phyloP scores from a whole-genome alignment of 2,797 vertebrate genomes.

The Urocyon cinereoargenteus region DNA sequence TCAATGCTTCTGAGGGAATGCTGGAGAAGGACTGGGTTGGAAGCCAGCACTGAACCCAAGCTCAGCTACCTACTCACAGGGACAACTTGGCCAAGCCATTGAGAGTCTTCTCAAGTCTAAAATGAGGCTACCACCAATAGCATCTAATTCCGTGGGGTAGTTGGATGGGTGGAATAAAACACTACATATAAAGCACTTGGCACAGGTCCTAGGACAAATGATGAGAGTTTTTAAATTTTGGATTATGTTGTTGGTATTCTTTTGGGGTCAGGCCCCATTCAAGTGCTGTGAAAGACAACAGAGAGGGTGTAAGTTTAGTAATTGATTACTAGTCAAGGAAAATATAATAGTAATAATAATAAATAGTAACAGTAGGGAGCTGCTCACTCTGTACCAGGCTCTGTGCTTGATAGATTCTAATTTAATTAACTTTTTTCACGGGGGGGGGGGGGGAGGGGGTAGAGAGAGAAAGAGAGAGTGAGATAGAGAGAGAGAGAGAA shows the following conservation, averaged over 20 bases:
- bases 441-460: too few relatives aligned
- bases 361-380: neutral
- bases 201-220: neutral
- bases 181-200: neutral
- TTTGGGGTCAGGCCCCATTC: neutral
- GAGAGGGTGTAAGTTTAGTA: neutral
- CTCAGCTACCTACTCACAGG: neutral
- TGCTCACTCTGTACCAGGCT: neutral
- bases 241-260: neutral
- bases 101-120: neutral
- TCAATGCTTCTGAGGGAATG: neutral
- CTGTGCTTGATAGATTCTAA: neutral
- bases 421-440: neutral
- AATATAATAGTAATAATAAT: neutral
- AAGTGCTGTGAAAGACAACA: neutral
- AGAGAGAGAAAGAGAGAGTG: neutral
- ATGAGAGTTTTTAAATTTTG: neutral
- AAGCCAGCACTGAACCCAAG: too few relatives aligned
- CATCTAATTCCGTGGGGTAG: too few relatives aligned
- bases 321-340: neutral
- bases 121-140: too few relatives aligned
- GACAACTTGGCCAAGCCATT: neutral
- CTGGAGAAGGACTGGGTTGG: accelerated
- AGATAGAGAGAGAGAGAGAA: too few relatives aligned
- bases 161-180: neutral